Conservation (phyloP, 2,113 vertebrate genomes). For the Tragulus kanchil region DNA sequence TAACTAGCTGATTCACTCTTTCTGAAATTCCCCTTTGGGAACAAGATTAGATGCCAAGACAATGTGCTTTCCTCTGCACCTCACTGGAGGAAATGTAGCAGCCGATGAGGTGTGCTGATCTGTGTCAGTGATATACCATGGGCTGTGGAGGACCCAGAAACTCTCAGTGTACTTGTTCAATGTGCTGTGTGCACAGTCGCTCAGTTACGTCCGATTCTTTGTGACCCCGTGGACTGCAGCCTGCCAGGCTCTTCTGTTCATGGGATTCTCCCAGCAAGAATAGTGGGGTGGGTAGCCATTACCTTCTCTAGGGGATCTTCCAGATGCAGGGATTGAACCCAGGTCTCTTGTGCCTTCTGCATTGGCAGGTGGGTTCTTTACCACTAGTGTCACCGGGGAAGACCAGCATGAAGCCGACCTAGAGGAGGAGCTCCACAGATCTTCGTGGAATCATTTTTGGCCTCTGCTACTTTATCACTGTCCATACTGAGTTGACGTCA, state of each 20-base stretch:
- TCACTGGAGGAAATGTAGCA: background rate
- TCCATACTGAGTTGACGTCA: too few relatives aligned
- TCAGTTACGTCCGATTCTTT: background rate
- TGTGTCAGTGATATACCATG: background rate
- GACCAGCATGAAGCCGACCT: background rate
- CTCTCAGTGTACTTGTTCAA: background rate
- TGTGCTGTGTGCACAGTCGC: background rate
- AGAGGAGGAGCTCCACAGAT: background rate
- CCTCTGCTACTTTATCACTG: background rate
- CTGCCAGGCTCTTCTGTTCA: background rate
- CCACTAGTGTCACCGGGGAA: background rate
- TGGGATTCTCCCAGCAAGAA: background rate
- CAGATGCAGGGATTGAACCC: background rate
- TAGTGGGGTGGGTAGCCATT: background rate
- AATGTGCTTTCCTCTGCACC: background rate
- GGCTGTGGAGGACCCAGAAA: background rate
- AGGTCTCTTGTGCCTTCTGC: background rate
- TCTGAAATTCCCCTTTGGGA: conserved; percentile 12
- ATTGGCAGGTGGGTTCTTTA: background rate
- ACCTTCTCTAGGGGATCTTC: background rate
- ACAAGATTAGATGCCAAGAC: background rate
- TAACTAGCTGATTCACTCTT: background rate
- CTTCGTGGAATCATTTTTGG: too few relatives aligned
- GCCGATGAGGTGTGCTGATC: background rate
- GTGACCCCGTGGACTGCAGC: background rate